Percentiles rank a stretch among this genome's conserved stretches.
These are phyloP conservation scores for Hycleus cichorii DNA, from an alignment of 1,140 invertebrate genomes.

Conservation along the genomic window DNA sequence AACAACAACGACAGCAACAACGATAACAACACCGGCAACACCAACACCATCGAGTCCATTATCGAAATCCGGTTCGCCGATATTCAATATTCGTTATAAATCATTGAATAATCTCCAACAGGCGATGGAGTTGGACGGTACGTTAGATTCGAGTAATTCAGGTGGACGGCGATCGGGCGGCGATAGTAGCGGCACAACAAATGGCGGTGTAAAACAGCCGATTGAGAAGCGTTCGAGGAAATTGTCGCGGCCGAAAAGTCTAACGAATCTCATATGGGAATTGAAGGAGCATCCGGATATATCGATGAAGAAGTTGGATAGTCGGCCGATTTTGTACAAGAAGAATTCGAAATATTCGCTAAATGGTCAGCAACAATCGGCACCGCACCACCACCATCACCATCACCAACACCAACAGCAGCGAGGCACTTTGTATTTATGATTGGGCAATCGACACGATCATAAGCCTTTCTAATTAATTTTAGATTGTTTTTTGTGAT, in stretches of 20 bases:
- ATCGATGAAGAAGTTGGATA: conserved; percentile 36
- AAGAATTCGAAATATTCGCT: conserved; percentile 38
- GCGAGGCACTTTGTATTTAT: neutral
- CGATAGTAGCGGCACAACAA: conserved; percentile 45
- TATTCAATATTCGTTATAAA: conserved; percentile 78
- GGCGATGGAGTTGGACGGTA: conserved; percentile 69
- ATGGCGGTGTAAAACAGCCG: conserved; percentile 62
- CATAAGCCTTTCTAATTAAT: conserved; percentile 20
- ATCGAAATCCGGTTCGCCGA: conserved; percentile 64
- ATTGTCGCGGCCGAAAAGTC: conserved; percentile 67
- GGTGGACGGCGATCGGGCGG: conserved; percentile 70
- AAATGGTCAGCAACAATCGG: conserved; percentile 22
- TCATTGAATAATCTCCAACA: conserved; percentile 71
- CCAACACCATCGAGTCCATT: conserved; percentile 50
- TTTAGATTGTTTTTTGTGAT: conserved; percentile 26
- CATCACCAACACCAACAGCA: neutral
- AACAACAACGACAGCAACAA: no score
- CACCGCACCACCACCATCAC: neutral
- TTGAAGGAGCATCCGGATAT: conserved; percentile 38
- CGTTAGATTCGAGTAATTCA: conserved; percentile 80
- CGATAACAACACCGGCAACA: no score
- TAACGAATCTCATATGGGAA: conserved; percentile 80
- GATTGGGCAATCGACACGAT: conserved; percentile 8
- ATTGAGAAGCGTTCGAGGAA: conserved; percentile 73
- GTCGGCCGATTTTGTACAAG: conserved; percentile 36